These are phyloP conservation scores for Dascyllus trimaculatus DNA, from an alignment of 2,113 vertebrate genomes.

Conservation along the genomic window DNA sequence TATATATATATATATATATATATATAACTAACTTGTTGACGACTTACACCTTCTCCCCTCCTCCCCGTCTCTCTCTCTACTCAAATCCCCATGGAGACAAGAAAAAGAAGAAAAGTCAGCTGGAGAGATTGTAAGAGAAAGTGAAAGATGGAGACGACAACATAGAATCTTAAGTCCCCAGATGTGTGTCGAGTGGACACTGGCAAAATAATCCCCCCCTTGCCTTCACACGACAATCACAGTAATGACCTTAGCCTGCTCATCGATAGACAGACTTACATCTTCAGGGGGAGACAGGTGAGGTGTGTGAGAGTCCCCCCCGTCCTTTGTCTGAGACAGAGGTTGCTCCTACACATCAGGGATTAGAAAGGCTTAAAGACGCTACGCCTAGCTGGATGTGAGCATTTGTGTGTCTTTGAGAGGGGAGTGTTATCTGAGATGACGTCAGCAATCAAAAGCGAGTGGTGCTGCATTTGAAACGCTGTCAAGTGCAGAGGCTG, in stretches of 20 bases:
- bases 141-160: conserved; percentile 39
- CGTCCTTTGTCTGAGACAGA: conserved; percentile 41
- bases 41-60: conserved; percentile 19
- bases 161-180: conserved; percentile 37
- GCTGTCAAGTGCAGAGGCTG: conserved; percentile 7
- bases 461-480: conserved; percentile 37
- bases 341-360: conserved; percentile 19
- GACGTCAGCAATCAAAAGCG: conserved; percentile 46
- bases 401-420: conserved; percentile 36
- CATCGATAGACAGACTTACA: conserved; percentile 45
- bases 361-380: conserved; percentile 69
- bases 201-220: conserved; percentile 68
- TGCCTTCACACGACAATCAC: conserved; percentile 52
- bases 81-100: conserved; percentile 67
- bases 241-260: conserved; percentile 57
- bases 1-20: neutral
- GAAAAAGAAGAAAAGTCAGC: conserved; percentile 38
- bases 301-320: conserved; percentile 20
- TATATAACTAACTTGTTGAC: conserved; percentile 50
- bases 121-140: conserved; percentile 42
- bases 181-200: conserved; percentile 51
- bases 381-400: conserved; percentile 29
- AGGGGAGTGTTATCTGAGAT: conserved; percentile 37
- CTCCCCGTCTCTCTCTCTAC: neutral
- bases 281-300: conserved; percentile 42